A percentile compares a stretch with the other conserved stretches of the same genome.
phyloP scores from a whole-genome alignment of 2,888 invertebrate species.

The Morpho achilles region DNA sequence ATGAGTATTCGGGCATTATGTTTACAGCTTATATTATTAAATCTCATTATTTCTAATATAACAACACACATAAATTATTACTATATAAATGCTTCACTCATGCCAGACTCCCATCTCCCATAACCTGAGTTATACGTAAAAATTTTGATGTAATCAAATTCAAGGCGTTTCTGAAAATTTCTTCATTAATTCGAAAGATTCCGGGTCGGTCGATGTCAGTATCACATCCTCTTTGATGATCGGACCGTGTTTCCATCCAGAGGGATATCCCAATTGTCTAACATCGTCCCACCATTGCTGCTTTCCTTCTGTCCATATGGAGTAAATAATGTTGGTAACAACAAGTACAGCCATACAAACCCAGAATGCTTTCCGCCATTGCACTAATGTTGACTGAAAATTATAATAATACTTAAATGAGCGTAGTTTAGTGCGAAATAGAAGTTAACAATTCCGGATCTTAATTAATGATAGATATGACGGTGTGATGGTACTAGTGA shows the following conservation, averaged over 20 bases:
- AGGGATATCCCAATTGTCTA: constrained; percentile 40
- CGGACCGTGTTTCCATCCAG: constrained; percentile 35
- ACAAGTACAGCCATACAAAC: constrained; percentile 78
- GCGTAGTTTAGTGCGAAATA: too few species aligned
- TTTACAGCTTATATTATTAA: too few species aligned
- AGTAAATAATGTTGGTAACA: constrained; percentile 76
- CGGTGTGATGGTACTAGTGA: too few species aligned
- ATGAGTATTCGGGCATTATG: too few species aligned
- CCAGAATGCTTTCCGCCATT: constrained; percentile 80
- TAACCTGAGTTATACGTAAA: too few species aligned
- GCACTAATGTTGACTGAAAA: constrained; percentile 59
- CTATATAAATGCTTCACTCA: too few species aligned
- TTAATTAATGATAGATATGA: too few species aligned
- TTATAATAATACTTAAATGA: neutral
- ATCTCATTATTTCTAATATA: too few species aligned
- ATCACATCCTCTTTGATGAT: constrained; percentile 25
- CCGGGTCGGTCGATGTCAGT: neutral
- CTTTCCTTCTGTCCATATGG: constrained; percentile 79
- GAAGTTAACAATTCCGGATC: too few species aligned
- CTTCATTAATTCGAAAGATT: neutral
- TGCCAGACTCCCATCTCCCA: too few species aligned
- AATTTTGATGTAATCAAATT: neutral
- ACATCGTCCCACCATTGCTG: constrained; percentile 82
- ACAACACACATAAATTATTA: too few species aligned
- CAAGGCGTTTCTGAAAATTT: constrained; percentile 3